Conservation (phyloP, 2,888 invertebrate genomes). For the Cephus spinipes region DNA sequence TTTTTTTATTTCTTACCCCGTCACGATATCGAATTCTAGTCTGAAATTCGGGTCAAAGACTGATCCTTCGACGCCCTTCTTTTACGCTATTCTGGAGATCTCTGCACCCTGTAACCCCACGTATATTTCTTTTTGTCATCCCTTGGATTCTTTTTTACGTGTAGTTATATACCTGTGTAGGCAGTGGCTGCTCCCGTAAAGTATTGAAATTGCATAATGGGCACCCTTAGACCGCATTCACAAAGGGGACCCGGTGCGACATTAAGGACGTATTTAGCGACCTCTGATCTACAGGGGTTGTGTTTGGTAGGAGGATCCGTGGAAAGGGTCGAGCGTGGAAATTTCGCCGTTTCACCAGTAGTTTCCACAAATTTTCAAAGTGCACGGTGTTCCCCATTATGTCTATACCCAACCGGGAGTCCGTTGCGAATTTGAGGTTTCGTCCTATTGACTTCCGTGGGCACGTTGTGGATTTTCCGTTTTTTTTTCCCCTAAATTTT, state of each 20-base stretch:
- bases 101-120: background rate
- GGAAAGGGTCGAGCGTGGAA: slow-evolving; percentile 45
- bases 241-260: slow-evolving; percentile 28
- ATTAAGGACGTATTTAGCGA: slow-evolving; percentile 58
- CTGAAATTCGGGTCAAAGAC: background rate
- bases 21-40: background rate
- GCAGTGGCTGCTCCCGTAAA: background rate
- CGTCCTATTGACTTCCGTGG: background rate
- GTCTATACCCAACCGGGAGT: background rate
- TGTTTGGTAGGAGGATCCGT: background rate
- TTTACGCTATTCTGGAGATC: background rate
- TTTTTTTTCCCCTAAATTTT: background rate
- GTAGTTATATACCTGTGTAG: background rate
- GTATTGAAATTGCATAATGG: slow-evolving; percentile 7
- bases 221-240: slow-evolving; percentile 16
- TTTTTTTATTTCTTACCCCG: background rate
- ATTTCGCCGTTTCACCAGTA: slow-evolving; percentile 32
- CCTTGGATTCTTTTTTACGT: background rate
- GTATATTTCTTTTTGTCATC: background rate
- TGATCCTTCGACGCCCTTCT: background rate
- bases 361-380: background rate
- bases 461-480: background rate
- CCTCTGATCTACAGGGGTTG: slow-evolving; percentile 28
- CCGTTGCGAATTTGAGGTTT: background rate
- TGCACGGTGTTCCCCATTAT: background rate